phyloP scores from a whole-genome alignment of 2,888 invertebrate genomes.

The Volucella bombylans region DNA sequence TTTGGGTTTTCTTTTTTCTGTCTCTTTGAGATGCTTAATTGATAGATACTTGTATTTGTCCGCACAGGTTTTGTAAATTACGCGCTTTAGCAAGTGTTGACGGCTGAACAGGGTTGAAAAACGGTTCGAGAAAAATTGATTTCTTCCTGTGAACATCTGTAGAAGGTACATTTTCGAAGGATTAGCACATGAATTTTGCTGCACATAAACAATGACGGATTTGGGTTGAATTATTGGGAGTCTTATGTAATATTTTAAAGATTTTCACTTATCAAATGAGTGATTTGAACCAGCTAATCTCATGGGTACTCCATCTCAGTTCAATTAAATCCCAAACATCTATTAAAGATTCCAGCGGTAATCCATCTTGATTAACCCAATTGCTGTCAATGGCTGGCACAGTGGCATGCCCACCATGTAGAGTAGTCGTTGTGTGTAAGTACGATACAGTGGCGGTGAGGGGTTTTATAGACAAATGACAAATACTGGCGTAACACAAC shows the following conservation, averaged over 20 bases:
- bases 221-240: neutral
- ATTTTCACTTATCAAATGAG: too few relatives aligned
- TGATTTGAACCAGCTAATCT: too few relatives aligned
- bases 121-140: conserved; percentile 29
- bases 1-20: neutral
- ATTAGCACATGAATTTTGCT: conserved; percentile 14
- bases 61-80: conserved; percentile 42
- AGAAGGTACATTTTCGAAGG: conserved; percentile 36
- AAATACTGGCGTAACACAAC: neutral
- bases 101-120: neutral
- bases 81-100: conserved; percentile 54
- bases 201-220: conserved; percentile 26
- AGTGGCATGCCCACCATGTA: conserved; percentile 1
- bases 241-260: too few relatives aligned
- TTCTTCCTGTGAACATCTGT: conserved; percentile 63
- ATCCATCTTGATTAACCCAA: conserved; percentile 65
- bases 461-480: conserved; percentile 28
- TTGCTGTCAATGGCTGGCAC: conserved; percentile 54
- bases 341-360: conserved; percentile 46
- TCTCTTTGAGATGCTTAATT: conserved; percentile 29
- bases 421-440: neutral
- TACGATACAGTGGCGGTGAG: neutral
- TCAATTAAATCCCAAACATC: conserved; percentile 55
- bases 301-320: conserved; percentile 13
- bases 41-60: conserved; percentile 8